phyloP scores from a whole-genome alignment of 2,797 vertebrate genomes.

The Rhynchotus rufescens region DNA sequence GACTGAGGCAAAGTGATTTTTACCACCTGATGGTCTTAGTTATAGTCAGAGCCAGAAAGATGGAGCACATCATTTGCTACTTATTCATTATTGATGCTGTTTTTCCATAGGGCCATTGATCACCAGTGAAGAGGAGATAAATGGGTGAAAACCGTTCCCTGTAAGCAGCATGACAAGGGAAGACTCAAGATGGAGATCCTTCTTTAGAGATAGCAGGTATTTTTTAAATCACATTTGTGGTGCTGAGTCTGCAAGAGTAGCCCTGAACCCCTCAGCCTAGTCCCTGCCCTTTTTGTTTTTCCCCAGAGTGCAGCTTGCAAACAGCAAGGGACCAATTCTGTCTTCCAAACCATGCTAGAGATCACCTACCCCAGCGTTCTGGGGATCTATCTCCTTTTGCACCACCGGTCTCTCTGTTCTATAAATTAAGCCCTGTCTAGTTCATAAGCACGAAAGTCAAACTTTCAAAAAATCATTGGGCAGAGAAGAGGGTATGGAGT shows the following conservation, averaged over 20 bases:
- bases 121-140: neutral
- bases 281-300: neutral
- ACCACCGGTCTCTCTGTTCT: neutral
- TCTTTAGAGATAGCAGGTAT: neutral
- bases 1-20: conserved; percentile 9
- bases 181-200: neutral
- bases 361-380: neutral
- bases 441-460: neutral
- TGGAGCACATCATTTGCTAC: neutral
- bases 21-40: neutral
- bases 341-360: neutral
- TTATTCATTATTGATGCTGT: neutral
- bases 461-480: neutral
- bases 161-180: neutral
- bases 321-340: neutral
- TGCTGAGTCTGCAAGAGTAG: neutral
- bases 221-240: neutral
- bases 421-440: neutral
- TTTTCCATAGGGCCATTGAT: neutral
- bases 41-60: neutral
- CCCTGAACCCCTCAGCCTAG: fast-evolving
- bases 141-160: neutral
- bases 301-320: neutral
- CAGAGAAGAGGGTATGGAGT: neutral
- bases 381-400: neutral